These are phyloP conservation scores for Lydus trimaculatus DNA, from an alignment of 2,888 invertebrate genomes.

Conservation along the genomic window DNA sequence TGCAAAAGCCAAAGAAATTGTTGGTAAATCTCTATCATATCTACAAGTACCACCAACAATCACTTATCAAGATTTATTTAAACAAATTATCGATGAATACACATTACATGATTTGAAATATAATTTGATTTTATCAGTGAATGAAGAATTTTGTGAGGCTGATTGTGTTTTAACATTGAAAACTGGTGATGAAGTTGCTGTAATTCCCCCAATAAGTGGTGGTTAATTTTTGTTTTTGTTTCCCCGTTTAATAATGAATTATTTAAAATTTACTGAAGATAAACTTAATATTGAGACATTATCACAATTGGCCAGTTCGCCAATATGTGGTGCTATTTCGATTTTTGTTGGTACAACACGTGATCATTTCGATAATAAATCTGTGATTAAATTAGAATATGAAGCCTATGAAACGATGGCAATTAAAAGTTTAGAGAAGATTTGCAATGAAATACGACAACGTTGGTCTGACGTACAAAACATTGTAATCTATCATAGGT, in stretches of 20 bases:
- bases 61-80: conserved; percentile 67
- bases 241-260: conserved; percentile 66
- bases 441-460: conserved; percentile 75
- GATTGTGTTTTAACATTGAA: conserved; percentile 60
- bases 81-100: conserved; percentile 68
- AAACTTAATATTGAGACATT: conserved; percentile 74
- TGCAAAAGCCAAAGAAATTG: conserved; percentile 87
- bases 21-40: conserved; percentile 68
- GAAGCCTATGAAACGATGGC: conserved; percentile 96
- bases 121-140: conserved; percentile 80
- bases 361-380: conserved; percentile 82
- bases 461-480: conserved; percentile 79
- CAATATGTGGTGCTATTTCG: conserved; percentile 87
- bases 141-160: conserved; percentile 77
- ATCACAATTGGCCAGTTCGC: conserved; percentile 70
- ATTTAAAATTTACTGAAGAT: conserved; percentile 71
- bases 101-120: conserved; percentile 72
- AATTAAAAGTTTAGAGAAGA: conserved; percentile 77
- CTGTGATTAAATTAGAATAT: conserved; percentile 88
- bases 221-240: no score
- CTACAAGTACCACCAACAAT: conserved; percentile 64
- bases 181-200: conserved; percentile 82
- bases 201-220: conserved; percentile 95
- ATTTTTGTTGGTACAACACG: conserved; percentile 90
- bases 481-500: conserved; percentile 89